Conservation (phyloP, 1,140 invertebrate genomes). For the Sitophilus oryzae region DNA sequence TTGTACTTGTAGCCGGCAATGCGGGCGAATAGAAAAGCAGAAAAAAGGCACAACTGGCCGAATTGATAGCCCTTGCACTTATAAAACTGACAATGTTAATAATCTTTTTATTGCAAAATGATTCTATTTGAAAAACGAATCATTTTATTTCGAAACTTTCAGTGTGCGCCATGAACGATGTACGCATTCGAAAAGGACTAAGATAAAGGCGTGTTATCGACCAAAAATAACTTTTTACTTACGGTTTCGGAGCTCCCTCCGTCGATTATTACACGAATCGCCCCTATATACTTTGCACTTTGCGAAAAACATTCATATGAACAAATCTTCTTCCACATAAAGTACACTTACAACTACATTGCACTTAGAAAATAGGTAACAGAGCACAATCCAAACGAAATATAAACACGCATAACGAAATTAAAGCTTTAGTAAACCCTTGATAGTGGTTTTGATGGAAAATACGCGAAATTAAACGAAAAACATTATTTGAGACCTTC, state of each 20-base stretch:
- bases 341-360: conserved; percentile 26
- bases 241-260: conserved; percentile 5
- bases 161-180: conserved; percentile 17
- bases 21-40: conserved; percentile 6
- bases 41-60: too few relatives aligned
- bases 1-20: conserved; percentile 15
- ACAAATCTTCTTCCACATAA: conserved; percentile 19
- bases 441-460: conserved; percentile 11
- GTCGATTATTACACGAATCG: conserved; percentile 10
- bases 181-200: conserved; percentile 13
- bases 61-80: not conserved
- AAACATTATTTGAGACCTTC: conserved; percentile 27
- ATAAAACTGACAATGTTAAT: conserved; percentile 2
- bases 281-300: not conserved
- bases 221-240: not conserved
- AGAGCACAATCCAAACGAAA: conserved; percentile 8
- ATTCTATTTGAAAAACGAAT: not conserved
- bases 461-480: conserved; percentile 17
- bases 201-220: conserved; percentile 8
- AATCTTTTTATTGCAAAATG: conserved; percentile 7
- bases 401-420: conserved; percentile 3
- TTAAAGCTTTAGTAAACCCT: conserved; percentile 12
- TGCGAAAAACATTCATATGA: conserved; percentile 19
- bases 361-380: conserved; percentile 18
- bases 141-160: conserved; percentile 20